phyloP scores from a whole-genome alignment of 2,113 vertebrate species.

The Indicator maculatus region DNA sequence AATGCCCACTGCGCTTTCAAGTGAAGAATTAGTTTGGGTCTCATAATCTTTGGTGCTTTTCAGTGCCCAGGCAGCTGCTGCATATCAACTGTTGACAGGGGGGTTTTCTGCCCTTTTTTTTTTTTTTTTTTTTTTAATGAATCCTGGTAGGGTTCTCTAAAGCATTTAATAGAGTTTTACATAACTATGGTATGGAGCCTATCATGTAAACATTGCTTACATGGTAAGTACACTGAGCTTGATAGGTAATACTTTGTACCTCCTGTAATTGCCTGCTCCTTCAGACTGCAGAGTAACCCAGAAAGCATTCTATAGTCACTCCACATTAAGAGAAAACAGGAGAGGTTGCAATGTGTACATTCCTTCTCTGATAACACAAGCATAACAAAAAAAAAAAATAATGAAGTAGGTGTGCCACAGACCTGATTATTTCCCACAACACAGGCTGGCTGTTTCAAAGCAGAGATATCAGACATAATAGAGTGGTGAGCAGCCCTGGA shows the following conservation, averaged over 20 bases:
- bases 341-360: conserved; percentile 12
- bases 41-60: neutral
- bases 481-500: neutral
- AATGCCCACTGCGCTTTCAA: neutral
- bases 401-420: neutral
- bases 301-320: conserved; percentile 9
- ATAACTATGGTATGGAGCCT: neutral
- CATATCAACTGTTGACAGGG: neutral
- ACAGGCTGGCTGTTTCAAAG: neutral
- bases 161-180: neutral
- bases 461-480: neutral
- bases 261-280: conserved; percentile 4
- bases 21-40: neutral
- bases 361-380: neutral
- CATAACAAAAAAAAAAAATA: neutral
- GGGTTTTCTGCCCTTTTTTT: no score
- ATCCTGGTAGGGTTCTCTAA: neutral
- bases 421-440: neutral
- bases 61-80: neutral
- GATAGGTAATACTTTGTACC: neutral
- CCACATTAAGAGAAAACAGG: neutral
- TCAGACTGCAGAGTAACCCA: conserved; percentile 27
- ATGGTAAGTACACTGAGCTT: neutral
- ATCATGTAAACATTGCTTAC: neutral
- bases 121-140: neutral